Evolutionary conservation across 2,113 vertebrate species (phyloP).

Genomic region (Pedionomus torquatus): DNA sequence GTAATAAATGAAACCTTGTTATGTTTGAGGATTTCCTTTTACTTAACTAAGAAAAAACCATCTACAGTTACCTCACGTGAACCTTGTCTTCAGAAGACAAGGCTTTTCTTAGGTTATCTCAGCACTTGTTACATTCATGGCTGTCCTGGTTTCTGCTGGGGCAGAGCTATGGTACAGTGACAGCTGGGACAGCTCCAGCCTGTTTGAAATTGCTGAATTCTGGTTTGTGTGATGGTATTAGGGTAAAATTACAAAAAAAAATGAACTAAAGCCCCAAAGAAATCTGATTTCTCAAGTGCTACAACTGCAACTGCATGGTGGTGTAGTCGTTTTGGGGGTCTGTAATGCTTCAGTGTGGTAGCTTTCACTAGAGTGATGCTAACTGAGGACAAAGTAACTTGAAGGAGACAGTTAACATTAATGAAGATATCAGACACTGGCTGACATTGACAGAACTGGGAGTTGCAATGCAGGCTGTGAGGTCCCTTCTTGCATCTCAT

Average conservation of each 20-base stretch:
- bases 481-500: not conserved
- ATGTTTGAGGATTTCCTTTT: not conserved
- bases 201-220: not conserved
- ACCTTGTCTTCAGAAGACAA: not conserved
- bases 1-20: not conserved
- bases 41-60: not conserved
- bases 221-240: not conserved
- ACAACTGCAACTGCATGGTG: fast-evolving
- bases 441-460: not conserved
- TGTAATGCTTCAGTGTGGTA: not conserved
- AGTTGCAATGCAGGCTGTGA: not conserved
- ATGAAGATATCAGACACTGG: not conserved
- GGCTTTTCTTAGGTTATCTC: not conserved
- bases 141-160: not conserved
- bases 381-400: not conserved
- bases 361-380: not conserved
- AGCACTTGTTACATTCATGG: not conserved
- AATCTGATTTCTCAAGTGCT: not conserved
- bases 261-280: not conserved
- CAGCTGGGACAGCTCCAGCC: not conserved
- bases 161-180: not conserved
- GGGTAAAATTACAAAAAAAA: not conserved
- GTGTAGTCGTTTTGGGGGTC: not conserved
- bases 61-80: not conserved
- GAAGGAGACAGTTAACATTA: not conserved